Evolutionary conservation across 2,888 invertebrate species (phyloP).

Genomic region (Fragum whitleyi): DNA sequence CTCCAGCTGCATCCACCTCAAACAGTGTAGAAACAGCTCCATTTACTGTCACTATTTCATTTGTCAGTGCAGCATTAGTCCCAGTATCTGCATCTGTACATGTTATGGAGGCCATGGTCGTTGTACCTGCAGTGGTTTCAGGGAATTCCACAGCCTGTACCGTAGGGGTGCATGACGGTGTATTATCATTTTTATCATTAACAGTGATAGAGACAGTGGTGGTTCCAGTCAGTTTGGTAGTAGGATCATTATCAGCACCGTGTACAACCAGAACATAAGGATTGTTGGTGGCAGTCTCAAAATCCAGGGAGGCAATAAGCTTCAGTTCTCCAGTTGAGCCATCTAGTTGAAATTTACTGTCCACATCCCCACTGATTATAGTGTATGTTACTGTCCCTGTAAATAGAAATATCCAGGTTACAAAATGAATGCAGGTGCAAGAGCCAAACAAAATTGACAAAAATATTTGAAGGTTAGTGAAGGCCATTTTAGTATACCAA

Average conservation of each 20-base stretch:
- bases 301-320: slow-evolving; percentile 69
- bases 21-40: slow-evolving; percentile 66
- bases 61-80: slow-evolving; percentile 53
- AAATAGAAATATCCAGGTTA: background rate
- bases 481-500: too few relatives aligned
- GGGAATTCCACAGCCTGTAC: slow-evolving; percentile 63
- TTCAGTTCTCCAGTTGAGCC: slow-evolving; percentile 69
- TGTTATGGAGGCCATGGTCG: slow-evolving; percentile 57
- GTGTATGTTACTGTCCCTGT: slow-evolving; percentile 56
- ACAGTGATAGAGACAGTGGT: slow-evolving; percentile 93
- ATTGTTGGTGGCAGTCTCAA: slow-evolving; percentile 69
- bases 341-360: slow-evolving; percentile 65
- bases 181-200: slow-evolving; percentile 92
- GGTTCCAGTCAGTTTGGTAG: slow-evolving; percentile 87
- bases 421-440: background rate
- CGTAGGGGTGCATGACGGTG: slow-evolving; percentile 67
- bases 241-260: slow-evolving; percentile 67
- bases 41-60: slow-evolving; percentile 57
- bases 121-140: slow-evolving; percentile 60
- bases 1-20: slow-evolving; percentile 62
- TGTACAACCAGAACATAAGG: slow-evolving; percentile 53
- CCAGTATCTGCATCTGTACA: slow-evolving; percentile 72
- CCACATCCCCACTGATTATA: slow-evolving; percentile 62
- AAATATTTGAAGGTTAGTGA: slow-evolving; percentile 59
- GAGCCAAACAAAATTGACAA: background rate